These are phyloP conservation scores for Globia sparganii DNA, from an alignment of 2,888 invertebrate genomes.

Conservation along the genomic window DNA sequence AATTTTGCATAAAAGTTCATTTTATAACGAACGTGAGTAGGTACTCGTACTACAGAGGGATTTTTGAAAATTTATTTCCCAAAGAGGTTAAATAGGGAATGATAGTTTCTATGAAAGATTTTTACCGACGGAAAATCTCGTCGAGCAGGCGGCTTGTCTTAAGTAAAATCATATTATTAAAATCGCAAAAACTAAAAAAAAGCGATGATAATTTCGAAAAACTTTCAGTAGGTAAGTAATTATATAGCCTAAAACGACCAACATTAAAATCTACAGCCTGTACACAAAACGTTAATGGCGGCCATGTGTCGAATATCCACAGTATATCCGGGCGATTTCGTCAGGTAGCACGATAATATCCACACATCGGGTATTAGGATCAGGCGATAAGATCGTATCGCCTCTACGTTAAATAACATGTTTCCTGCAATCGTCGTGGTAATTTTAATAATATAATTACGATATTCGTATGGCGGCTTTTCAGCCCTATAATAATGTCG, in stretches of 20 bases:
- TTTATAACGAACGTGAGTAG: neutral
- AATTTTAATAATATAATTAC: constrained; percentile 90
- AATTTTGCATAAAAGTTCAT: neutral
- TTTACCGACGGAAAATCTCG: neutral
- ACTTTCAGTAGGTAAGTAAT: neutral
- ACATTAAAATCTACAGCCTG: constrained; percentile 66
- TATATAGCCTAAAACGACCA: constrained; percentile 4
- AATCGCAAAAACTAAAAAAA: neutral
- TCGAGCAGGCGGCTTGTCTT: neutral
- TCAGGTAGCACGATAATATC: constrained; percentile 88
- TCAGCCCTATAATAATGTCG: constrained; percentile 81
- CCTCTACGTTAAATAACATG: constrained; percentile 88
- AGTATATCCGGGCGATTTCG: constrained; percentile 84
- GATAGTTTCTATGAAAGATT: neutral
- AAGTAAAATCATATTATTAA: neutral
- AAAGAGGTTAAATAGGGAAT: neutral
- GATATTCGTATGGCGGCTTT: constrained; percentile 84
- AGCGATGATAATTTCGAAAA: neutral
- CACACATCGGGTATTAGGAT: constrained; percentile 89
- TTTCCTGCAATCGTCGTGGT: constrained; percentile 89
- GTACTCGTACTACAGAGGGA: no score
- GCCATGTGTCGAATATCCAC: constrained; percentile 81
- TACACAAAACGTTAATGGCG: constrained; percentile 70
- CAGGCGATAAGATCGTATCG: constrained; percentile 88
- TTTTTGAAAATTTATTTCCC: no score